phyloP scores from a whole-genome alignment of 2,888 invertebrate genomes.

The Clepsis dumicolana region DNA sequence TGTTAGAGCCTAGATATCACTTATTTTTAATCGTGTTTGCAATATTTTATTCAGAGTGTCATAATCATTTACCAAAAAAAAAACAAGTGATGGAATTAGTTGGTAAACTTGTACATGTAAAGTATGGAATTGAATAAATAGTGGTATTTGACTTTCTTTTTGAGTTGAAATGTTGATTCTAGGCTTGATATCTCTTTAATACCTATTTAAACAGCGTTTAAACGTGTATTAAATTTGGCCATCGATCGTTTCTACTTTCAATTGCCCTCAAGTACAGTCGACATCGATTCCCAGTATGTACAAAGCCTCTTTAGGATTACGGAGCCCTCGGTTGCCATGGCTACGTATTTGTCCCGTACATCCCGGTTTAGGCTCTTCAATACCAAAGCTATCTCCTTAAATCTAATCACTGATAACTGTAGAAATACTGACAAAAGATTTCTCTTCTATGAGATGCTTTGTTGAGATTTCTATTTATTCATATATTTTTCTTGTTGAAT shows the following conservation, averaged over 20 bases:
- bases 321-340: slow-evolving; percentile 75
- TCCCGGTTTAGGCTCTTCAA: slow-evolving; percentile 78
- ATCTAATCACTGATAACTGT: slow-evolving; percentile 66
- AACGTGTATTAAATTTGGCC: slow-evolving; percentile 47
- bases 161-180: too few relatives aligned
- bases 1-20: too few relatives aligned
- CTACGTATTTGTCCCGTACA: slow-evolving; percentile 75
- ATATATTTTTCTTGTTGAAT: background rate
- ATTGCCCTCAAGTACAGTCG: slow-evolving; percentile 69
- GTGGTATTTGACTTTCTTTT: too few relatives aligned
- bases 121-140: too few relatives aligned
- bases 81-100: too few relatives aligned
- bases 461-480: slow-evolving; percentile 21
- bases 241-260: slow-evolving; percentile 57
- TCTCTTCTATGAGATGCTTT: slow-evolving; percentile 28
- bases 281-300: slow-evolving; percentile 69
- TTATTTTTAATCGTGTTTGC: too few relatives aligned
- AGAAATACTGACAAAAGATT: slow-evolving; percentile 45
- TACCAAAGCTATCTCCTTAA: slow-evolving; percentile 78
- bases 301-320: slow-evolving; percentile 83
- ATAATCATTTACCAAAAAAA: too few relatives aligned
- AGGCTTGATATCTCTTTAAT: too few relatives aligned
- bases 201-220: slow-evolving; percentile 29
- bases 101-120: too few relatives aligned
- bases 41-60: too few relatives aligned